A percentile compares a stretch with the other conserved stretches of the same genome.
Conservation (phyloP, 2,888 invertebrate species). For the Synanthedon vespiformis region DNA sequence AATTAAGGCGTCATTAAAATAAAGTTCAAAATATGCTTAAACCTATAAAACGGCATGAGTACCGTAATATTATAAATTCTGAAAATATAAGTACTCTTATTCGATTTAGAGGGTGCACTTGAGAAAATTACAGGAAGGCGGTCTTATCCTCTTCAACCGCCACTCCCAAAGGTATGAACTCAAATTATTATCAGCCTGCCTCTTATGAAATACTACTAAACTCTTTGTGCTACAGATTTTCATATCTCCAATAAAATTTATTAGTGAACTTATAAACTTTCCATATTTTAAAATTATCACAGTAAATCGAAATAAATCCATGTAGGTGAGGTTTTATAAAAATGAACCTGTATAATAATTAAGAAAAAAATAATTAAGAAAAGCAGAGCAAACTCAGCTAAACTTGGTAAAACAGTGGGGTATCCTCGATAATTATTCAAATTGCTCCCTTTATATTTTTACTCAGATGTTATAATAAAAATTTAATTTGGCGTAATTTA, state of each 20-base stretch:
- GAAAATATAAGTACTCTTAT: constrained; percentile 54
- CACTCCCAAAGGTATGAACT: constrained; percentile 50
- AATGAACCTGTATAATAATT: neutral
- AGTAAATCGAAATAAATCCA: too few species aligned
- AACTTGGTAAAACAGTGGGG: constrained; percentile 18
- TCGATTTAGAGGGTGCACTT: constrained; percentile 53
- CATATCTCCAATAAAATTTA: neutral
- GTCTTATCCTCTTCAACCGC: constrained; percentile 53
- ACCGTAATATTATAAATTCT: constrained; percentile 65
- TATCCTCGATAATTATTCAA: constrained; percentile 53
- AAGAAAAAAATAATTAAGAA: neutral
- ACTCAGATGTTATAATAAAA: constrained; percentile 56
- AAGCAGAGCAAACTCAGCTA: constrained; percentile 27
- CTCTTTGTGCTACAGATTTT: neutral
- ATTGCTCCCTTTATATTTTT: constrained; percentile 54
- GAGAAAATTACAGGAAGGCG: constrained; percentile 63
- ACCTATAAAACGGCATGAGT: constrained; percentile 42
- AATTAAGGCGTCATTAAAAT: neutral
- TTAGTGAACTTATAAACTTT: too few species aligned
- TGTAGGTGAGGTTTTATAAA: too few species aligned
- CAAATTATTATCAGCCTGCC: constrained; percentile 52
- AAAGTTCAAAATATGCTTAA: constrained; percentile 15
- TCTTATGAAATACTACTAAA: constrained; percentile 13
- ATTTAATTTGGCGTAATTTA: constrained; percentile 61
- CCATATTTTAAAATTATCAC: too few species aligned